These are phyloP conservation scores for Rhagologus leucostigma DNA, from an alignment of 2,113 vertebrate species.

Conservation along the genomic window DNA sequence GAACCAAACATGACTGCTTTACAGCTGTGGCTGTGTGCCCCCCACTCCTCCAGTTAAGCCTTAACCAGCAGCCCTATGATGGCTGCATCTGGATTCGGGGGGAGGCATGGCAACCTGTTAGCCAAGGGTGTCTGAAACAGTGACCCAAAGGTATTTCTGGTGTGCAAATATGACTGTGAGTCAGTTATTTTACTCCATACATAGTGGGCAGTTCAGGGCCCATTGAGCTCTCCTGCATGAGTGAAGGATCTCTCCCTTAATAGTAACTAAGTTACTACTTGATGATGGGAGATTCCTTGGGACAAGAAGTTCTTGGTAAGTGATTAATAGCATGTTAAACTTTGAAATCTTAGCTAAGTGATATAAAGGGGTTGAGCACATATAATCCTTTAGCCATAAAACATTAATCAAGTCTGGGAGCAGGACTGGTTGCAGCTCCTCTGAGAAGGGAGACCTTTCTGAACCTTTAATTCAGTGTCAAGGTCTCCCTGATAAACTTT, in stretches of 20 bases:
- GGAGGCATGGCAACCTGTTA: background rate
- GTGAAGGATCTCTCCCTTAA: background rate
- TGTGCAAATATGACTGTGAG: no score
- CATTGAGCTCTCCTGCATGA: no score
- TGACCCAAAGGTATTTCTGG: background rate
- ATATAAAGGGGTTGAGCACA: background rate
- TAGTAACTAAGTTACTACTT: background rate
- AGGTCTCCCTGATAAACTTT: background rate
- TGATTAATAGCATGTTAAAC: background rate
- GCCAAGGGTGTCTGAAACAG: background rate
- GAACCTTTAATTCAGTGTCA: background rate
- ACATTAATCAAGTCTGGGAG: background rate
- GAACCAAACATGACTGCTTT: background rate
- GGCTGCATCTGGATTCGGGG: background rate
- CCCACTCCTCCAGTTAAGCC: rapidly evolving
- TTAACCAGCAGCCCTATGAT: background rate
- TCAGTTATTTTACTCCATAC: background rate
- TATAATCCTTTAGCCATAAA: background rate
- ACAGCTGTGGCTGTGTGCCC: no score
- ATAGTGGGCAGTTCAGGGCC: no score
- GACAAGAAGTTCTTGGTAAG: background rate
- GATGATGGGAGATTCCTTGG: background rate
- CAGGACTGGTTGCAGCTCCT: background rate
- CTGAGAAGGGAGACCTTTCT: background rate
- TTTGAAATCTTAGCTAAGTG: background rate